Evolutionary conservation across 2,888 invertebrate species (phyloP).

Genomic region (Tetranychus truncatus): DNA sequence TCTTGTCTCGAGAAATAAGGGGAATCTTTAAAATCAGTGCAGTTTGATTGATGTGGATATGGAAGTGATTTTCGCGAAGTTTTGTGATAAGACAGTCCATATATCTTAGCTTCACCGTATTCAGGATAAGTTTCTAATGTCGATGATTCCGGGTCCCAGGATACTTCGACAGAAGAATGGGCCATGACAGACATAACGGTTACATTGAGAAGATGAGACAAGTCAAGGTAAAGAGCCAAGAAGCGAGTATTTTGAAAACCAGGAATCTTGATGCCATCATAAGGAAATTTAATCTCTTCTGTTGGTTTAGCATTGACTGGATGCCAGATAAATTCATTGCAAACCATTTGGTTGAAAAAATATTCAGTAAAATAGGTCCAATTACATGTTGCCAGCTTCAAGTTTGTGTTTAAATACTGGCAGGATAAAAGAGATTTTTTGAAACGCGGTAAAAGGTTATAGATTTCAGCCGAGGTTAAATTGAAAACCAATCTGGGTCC

Average conservation of each 20-base stretch:
- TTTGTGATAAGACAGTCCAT: slow-evolving; percentile 7
- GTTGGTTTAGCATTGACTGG: neutral
- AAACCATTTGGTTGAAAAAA: neutral
- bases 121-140: neutral
- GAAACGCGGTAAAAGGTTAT: neutral
- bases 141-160: neutral
- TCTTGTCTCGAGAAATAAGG: neutral
- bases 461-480: neutral
- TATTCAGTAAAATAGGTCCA: neutral
- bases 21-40: neutral
- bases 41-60: neutral
- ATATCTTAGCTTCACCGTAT: neutral
- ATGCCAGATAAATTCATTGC: slow-evolving; percentile 5
- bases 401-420: neutral
- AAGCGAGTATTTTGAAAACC: slow-evolving; percentile 5
- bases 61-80: slow-evolving; percentile 8
- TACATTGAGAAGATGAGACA: neutral
- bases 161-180: neutral
- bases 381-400: neutral
- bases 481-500: neutral
- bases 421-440: neutral
- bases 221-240: slow-evolving; percentile 1
- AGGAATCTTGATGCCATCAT: slow-evolving; percentile 5
- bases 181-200: neutral
- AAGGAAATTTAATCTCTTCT: neutral